These are phyloP conservation scores for Orthosia gothica DNA, from an alignment of 2,888 invertebrate species.

Conservation along the genomic window DNA sequence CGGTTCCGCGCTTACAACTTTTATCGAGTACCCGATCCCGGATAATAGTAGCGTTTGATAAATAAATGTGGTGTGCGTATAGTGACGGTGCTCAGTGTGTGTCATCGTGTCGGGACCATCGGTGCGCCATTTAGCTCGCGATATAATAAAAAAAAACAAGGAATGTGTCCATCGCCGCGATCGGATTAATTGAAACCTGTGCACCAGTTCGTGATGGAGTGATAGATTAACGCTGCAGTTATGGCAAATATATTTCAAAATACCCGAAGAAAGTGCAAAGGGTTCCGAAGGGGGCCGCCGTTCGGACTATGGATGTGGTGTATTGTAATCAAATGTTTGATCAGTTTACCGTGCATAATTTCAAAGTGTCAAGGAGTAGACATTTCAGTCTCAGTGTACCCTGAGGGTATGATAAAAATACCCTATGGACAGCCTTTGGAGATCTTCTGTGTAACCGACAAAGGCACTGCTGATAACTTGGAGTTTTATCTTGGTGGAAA, in stretches of 20 bases:
- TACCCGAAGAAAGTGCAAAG: conserved; percentile 80
- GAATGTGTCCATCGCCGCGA: conserved; percentile 82
- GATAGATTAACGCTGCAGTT: conserved; percentile 76
- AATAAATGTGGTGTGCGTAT: conserved; percentile 77
- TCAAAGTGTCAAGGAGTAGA: conserved; percentile 80
- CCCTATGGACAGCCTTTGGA: conserved; percentile 92
- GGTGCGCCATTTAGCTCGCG: conserved; percentile 87
- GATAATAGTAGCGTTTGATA: conserved; percentile 71
- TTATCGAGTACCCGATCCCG: conserved; percentile 67
- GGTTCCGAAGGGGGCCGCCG: conserved; percentile 78
- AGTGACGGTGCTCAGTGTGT: conserved; percentile 80
- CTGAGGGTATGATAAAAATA: conserved; percentile 91
- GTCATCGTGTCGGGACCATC: conserved; percentile 85
- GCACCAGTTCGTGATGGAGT: conserved; percentile 84
- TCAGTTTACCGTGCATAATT: conserved; percentile 83
- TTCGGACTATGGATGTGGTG: conserved; percentile 85
- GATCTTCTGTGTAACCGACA: conserved; percentile 92
- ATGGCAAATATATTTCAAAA: conserved; percentile 81
- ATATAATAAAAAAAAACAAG: conserved; percentile 82
- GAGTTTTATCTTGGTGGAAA: conserved; percentile 81
- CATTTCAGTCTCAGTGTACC: conserved; percentile 85
- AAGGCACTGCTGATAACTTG: conserved; percentile 84
- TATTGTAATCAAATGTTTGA: conserved; percentile 80
- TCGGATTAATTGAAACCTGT: conserved; percentile 75
- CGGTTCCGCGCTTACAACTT: conserved; percentile 64